Evolutionary conservation across 1,140 invertebrate species (phyloP).

Genomic region (Chironomus tepperi): DNA sequence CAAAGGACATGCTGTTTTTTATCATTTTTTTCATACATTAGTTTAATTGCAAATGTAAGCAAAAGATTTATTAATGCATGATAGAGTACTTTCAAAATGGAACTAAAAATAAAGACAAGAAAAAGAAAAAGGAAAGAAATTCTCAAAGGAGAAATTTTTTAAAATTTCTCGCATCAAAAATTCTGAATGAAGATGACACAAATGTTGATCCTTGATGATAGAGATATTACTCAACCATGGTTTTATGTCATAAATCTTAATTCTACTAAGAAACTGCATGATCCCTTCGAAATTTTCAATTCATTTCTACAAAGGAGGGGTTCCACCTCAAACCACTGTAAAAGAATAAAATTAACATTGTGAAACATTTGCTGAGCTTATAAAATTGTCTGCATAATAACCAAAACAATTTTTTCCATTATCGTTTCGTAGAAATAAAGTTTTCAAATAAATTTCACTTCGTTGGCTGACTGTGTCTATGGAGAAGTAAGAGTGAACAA

Average conservation of each 20-base stretch:
- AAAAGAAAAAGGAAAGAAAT: no score
- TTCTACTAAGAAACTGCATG: background rate
- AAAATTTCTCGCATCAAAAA: no score
- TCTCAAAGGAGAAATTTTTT: no score
- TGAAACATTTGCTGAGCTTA: background rate
- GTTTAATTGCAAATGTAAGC: background rate
- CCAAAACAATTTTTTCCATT: conserved; percentile 14
- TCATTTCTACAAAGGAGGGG: no score
- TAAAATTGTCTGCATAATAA: conserved; percentile 18
- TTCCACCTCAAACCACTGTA: no score
- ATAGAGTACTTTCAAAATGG: no score
- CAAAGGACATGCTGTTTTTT: no score
- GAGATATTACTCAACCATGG: background rate
- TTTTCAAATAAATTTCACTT: conserved; percentile 17
- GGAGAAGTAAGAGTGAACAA: no score
- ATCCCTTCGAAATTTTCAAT: background rate
- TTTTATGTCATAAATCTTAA: background rate
- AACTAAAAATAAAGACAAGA: no score
- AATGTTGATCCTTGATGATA: background rate
- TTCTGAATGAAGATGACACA: background rate
- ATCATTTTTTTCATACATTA: background rate
- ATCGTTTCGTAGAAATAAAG: background rate
- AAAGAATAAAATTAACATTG: background rate
- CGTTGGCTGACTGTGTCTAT: background rate
- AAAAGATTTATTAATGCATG: background rate